Evolutionary conservation across 2,888 invertebrate genomes (phyloP), one percentile per base, ranked within the genome.

Genomic region (Drosophila trichaetosa): DNA sequence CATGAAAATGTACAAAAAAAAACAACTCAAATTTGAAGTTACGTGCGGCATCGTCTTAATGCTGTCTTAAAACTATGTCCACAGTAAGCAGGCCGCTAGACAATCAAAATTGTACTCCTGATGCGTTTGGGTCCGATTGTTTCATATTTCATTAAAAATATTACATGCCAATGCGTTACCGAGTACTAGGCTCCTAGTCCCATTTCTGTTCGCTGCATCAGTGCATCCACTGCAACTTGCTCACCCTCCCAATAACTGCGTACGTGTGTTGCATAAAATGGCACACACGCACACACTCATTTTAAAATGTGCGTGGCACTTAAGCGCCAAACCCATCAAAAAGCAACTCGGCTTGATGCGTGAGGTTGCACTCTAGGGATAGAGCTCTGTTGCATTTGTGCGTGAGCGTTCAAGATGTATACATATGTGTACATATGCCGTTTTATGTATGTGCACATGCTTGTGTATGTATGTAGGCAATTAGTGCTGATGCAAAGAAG

Each of bases 131-230:
- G 69, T 74, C 74, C 79, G 85, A 82, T 73, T 88, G 78, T 86
- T 86, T 71, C 85, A 76, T 89, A 89, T 86, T 86, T 89, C 89
- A 85, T 85, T 87, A 85, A 85, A 85, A 89, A 76, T 82, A 86
- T 87, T 89, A 82, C 85, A 72, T 72, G 67, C 60, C 76, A 68
- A 67, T 63, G 73, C 64, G 61, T 75, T 48, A 52, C 52, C 57
- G 73, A 75, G 80, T 65, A 53, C 66, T 57, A 21, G 36, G 33
- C 53, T 46, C 29, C 33, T 31, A 57, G 34, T 62, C 38, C 59
- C 38, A 53, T 46, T 61, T 62, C 53, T 63, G 40, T 48, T 49
- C 52, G 51, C 54, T 66, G 68, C 76, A 58, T 63, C 78, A 67
- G 59, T 64, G 75, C 82, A 80, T 54, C 68, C 69, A 69, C 57